Conservation (phyloP, 2,888 invertebrate genomes). For the Creontiades dilutus region DNA sequence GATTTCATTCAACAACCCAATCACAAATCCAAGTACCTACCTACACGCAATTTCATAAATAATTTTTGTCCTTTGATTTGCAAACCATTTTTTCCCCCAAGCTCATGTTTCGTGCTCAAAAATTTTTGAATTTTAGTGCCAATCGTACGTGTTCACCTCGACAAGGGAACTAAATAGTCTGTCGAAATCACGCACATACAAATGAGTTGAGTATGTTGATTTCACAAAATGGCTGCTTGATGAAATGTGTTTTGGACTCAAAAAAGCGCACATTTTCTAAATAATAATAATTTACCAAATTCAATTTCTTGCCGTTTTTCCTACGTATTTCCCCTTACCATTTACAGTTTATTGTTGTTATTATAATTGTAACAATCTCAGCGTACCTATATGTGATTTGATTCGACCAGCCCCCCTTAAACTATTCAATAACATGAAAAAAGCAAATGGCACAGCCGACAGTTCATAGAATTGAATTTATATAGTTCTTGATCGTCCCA, state of each 20-base stretch:
- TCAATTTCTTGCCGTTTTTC: background rate
- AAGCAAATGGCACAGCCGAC: background rate
- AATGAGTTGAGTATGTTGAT: background rate
- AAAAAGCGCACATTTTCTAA: conserved; percentile 53
- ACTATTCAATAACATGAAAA: background rate
- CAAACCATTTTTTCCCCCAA: background rate
- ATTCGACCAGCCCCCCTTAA: background rate
- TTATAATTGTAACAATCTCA: background rate
- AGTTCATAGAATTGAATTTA: background rate
- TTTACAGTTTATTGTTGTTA: background rate
- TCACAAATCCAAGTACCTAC: no score
- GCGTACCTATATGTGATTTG: background rate
- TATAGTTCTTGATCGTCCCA: background rate
- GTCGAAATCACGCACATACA: conserved; percentile 12
- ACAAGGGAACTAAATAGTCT: background rate
- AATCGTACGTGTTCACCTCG: conserved; percentile 24
- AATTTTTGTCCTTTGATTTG: background rate
- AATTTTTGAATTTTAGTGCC: conserved; percentile 57
- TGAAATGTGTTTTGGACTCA: conserved; percentile 64
- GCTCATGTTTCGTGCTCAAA: conserved; percentile 55
- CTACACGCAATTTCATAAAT: no score
- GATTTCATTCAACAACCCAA: no score
- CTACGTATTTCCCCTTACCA: background rate
- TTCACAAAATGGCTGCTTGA: conserved; percentile 38
- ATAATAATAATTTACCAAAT: conserved; percentile 6